Evolutionary conservation across 2,113 vertebrate species (phyloP).

Genomic region (Formicarius rufipectus): DNA sequence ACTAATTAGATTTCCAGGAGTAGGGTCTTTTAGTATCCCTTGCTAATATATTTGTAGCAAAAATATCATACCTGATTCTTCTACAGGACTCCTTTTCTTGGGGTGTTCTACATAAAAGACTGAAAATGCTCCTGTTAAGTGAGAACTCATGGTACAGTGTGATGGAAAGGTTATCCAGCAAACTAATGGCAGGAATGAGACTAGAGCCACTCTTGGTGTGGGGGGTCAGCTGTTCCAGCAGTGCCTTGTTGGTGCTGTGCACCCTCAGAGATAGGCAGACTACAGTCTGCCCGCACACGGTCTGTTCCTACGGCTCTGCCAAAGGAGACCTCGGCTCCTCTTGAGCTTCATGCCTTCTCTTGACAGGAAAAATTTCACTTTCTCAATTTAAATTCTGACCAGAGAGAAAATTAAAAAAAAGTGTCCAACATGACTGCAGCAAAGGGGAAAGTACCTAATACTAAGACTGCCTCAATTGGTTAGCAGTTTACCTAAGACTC

Average conservation of each 20-base stretch:
- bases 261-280: background rate
- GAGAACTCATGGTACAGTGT: background rate
- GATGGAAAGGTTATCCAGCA: background rate
- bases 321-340: background rate
- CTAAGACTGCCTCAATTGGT: background rate
- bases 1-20: background rate
- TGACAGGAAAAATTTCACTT: background rate
- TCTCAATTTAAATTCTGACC: background rate
- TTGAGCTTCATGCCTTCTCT: rapidly evolving
- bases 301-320: background rate
- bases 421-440: background rate
- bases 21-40: background rate
- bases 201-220: rapidly evolving
- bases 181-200: background rate
- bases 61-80: background rate
- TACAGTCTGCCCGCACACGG: rapidly evolving
- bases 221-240: background rate
- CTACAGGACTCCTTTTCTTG: background rate
- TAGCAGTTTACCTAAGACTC: background rate
- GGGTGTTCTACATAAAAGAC: background rate
- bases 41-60: background rate
- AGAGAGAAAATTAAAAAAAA: background rate
- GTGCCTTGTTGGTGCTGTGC: background rate
- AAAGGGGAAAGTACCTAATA: background rate
- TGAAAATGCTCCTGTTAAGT: background rate